These are phyloP conservation scores for Galeopsomyia nigrocyanea DNA, from an alignment of 2,888 invertebrate genomes.

Conservation along the genomic window DNA sequence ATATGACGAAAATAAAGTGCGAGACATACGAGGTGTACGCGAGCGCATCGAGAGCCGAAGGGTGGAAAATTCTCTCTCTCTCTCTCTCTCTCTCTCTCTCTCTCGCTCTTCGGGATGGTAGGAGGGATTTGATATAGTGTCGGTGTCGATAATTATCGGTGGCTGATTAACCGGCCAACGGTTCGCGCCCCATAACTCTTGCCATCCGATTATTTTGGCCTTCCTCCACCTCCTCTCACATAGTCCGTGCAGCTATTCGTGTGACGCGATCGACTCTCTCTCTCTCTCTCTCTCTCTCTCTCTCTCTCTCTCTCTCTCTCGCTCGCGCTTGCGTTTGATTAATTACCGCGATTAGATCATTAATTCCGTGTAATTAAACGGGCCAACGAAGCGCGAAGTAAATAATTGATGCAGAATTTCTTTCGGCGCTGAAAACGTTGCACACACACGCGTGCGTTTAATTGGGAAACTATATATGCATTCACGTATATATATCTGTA, in stretches of 20 bases:
- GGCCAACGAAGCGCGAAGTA: slow-evolving; percentile 33
- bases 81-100: not conserved
- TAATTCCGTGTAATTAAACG: slow-evolving; percentile 54
- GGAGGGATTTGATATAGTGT: slow-evolving; percentile 65
- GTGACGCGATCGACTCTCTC: slow-evolving; percentile 29
- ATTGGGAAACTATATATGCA: too few relatives aligned
- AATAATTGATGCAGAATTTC: slow-evolving; percentile 20
- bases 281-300: slow-evolving; percentile 47
- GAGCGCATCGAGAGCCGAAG: slow-evolving; percentile 43
- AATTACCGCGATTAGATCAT: slow-evolving; percentile 49
- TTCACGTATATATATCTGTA: too few relatives aligned
- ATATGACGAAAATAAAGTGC: slow-evolving; percentile 14
- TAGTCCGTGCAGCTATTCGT: slow-evolving; percentile 28
- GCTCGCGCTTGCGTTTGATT: slow-evolving; percentile 42
- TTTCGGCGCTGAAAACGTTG: too few relatives aligned
- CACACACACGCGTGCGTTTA: not conserved
- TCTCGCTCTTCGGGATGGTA: slow-evolving; percentile 30
- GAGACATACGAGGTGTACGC: slow-evolving; percentile 33
- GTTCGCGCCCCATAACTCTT: slow-evolving; percentile 69
- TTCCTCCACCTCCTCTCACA: slow-evolving; percentile 51
- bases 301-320: slow-evolving; percentile 40
- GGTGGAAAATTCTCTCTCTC: slow-evolving; percentile 47
- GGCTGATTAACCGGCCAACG: slow-evolving; percentile 61
- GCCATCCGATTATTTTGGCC: slow-evolving; percentile 68
- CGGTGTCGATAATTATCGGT: slow-evolving; percentile 69